Conservation (phyloP, 2,888 invertebrate species). For the Nomada hirtipes region DNA sequence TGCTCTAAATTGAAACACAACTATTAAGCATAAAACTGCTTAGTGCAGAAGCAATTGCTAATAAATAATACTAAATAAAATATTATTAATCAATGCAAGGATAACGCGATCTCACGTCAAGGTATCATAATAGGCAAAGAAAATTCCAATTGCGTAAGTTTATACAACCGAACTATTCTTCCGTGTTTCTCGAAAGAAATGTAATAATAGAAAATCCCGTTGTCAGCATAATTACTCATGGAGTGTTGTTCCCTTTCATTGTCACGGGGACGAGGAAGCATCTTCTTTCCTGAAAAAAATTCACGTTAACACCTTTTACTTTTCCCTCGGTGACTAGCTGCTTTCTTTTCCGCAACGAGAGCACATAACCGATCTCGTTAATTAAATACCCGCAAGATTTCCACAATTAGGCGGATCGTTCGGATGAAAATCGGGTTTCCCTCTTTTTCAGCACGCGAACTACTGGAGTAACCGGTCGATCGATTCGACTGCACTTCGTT, state of each 20-base stretch:
- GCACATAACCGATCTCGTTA: conserved; percentile 27
- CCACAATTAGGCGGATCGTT: conserved; percentile 23
- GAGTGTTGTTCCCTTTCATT: conserved; percentile 48
- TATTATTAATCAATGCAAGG: too few relatives aligned
- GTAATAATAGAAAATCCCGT: background rate
- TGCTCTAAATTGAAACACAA: too few relatives aligned
- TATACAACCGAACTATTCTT: too few relatives aligned
- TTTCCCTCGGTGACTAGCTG: conserved; percentile 52
- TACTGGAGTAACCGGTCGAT: background rate
- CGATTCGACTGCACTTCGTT: background rate
- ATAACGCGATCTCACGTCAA: too few relatives aligned
- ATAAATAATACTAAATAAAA: too few relatives aligned
- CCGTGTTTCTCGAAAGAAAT: background rate
- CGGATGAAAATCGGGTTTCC: conserved; percentile 2
- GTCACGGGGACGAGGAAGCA: conserved; percentile 43
- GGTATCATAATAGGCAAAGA: background rate
- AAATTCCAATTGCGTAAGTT: background rate
- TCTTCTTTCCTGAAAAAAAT: conserved; percentile 47
- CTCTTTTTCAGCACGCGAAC: background rate
- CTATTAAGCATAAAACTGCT: too few relatives aligned
- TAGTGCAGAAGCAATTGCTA: too few relatives aligned
- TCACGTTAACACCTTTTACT: conserved; percentile 59
- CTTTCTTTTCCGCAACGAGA: conserved; percentile 64
- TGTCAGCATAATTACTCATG: conserved; percentile 37
- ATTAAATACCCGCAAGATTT: conserved; percentile 20